phyloP scores from a whole-genome alignment of 2,113 vertebrate species.

The Siphamia tubifer region DNA sequence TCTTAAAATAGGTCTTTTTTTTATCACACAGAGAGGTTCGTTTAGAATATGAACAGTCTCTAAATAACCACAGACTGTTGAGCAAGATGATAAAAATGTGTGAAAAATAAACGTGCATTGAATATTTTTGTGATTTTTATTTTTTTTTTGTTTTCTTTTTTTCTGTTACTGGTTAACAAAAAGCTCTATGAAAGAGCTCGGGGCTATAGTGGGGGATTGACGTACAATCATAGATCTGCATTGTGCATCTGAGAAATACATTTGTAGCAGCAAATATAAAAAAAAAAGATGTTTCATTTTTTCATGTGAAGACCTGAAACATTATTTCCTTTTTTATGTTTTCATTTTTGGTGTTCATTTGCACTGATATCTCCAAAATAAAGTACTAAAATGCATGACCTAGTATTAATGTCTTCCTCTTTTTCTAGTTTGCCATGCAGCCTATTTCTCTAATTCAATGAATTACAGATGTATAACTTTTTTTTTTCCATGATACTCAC shows the following conservation, averaged over 20 bases:
- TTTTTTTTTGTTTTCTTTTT: slow-evolving; percentile 28
- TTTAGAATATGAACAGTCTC: slow-evolving; percentile 73
- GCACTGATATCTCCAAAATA: slow-evolving; percentile 86
- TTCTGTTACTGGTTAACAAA: slow-evolving; percentile 77
- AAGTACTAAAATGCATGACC: slow-evolving; percentile 83
- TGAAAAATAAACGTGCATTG: slow-evolving; percentile 77
- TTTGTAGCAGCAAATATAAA: slow-evolving; percentile 76
- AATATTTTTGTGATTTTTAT: slow-evolving; percentile 70
- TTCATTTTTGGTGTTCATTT: slow-evolving; percentile 85
- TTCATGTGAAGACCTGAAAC: slow-evolving; percentile 76
- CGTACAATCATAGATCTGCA: slow-evolving; percentile 77
- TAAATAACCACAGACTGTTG: slow-evolving; percentile 72
- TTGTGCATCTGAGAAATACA: slow-evolving; percentile 75
- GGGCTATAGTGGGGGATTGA: slow-evolving; percentile 66
- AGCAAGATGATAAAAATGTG: slow-evolving; percentile 72
- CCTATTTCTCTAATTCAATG: neutral
- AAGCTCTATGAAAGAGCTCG: slow-evolving; percentile 57
- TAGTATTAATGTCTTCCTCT: slow-evolving; percentile 57
- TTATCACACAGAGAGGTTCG: slow-evolving; percentile 68
- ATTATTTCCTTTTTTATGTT: slow-evolving; percentile 79
- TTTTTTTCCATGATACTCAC: neutral
- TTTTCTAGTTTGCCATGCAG: slow-evolving; percentile 24
- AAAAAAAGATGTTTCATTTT: slow-evolving; percentile 67
- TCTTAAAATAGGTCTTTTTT: slow-evolving; percentile 81
- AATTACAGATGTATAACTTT: neutral